These are phyloP conservation scores for Megalopta genalis DNA, from an alignment of 1,140 invertebrate genomes.

Conservation along the genomic window DNA sequence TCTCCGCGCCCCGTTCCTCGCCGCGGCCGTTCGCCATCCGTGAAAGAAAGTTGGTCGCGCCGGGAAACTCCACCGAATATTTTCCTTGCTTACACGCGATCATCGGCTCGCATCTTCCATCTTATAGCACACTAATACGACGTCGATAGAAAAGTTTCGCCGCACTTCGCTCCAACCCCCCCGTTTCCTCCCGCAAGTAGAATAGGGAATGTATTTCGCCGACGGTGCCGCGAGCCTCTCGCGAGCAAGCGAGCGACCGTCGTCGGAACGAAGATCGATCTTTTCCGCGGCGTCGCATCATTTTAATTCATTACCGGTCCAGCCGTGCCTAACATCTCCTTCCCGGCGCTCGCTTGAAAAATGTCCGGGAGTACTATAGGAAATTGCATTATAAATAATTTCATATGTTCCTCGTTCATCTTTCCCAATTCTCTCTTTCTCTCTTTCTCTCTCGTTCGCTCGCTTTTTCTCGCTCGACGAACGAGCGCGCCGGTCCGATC, in stretches of 20 bases:
- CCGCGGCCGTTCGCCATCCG: conserved; percentile 21
- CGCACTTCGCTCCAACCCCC: conserved; percentile 40
- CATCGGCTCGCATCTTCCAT: conserved; percentile 62
- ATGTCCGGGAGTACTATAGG: no score
- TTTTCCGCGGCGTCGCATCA: background rate
- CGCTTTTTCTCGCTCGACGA: no score
- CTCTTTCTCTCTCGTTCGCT: no score
- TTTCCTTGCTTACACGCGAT: conserved; percentile 69
- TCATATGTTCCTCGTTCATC: no score
- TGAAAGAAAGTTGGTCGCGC: conserved; percentile 65
- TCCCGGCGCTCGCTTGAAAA: no score
- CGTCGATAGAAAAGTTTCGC: conserved; percentile 66
- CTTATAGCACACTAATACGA: conserved; percentile 63
- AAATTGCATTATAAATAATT: no score
- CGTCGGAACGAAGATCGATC: background rate
- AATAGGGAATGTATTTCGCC: conserved; percentile 1
- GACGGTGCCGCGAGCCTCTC: background rate
- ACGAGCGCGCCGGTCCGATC: no score
- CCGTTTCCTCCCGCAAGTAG: background rate
- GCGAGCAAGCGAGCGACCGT: background rate
- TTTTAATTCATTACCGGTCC: no score
- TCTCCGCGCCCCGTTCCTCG: no score
- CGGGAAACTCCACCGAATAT: conserved; percentile 71
- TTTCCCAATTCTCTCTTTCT: no score
- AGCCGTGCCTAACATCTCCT: no score